Conservation (phyloP, 2,797 vertebrate species). For the Lepilemur ruficaudatus region DNA sequence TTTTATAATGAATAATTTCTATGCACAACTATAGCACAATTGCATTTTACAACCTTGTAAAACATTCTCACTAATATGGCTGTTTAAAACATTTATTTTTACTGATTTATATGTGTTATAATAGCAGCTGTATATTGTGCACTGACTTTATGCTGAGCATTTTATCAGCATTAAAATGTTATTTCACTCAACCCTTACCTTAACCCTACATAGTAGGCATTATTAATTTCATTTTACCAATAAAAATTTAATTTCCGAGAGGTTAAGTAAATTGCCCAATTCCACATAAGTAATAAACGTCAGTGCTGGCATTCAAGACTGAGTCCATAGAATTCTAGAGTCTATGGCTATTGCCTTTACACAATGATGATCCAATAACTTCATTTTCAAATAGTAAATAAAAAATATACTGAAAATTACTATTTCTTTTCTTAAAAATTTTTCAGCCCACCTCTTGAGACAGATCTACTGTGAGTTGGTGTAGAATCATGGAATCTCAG, state of each 20-base stretch:
- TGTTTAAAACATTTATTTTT: not conserved
- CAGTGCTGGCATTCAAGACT: not conserved
- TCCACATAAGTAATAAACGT: not conserved
- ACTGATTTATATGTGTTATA: not conserved
- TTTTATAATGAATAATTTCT: not conserved
- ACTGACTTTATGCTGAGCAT: not conserved
- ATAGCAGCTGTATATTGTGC: not conserved
- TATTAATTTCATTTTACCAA: conserved; percentile 7
- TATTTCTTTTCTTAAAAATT: not conserved
- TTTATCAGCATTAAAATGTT: conserved; percentile 16
- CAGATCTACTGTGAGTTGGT: not conserved
- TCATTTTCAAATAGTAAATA: not conserved
- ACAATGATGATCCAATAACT: not conserved
- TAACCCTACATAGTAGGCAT: not conserved
- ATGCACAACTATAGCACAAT: not conserved
- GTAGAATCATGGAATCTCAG: not conserved
- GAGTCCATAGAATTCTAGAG: not conserved
- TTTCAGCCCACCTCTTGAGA: not conserved
- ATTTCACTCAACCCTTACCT: not conserved
- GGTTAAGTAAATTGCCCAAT: not conserved
- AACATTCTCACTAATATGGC: not conserved
- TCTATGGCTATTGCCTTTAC: not conserved
- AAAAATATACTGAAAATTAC: not conserved
- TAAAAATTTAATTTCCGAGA: not conserved
- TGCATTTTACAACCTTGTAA: not conserved